Evolutionary conservation across 2,797 vertebrate species (phyloP).

Genomic region (Lindbergichthys nudifrons): DNA sequence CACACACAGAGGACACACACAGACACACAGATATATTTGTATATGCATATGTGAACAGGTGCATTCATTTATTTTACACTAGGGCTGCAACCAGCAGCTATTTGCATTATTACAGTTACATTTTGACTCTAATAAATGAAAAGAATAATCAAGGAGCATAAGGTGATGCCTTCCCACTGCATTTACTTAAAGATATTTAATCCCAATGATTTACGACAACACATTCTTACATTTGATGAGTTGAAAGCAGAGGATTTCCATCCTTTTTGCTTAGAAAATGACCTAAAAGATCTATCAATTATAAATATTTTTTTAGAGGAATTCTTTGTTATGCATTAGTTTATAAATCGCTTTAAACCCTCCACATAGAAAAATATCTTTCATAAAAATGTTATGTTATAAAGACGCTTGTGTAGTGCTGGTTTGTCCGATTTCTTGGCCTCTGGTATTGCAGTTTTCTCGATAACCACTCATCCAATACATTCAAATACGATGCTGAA

Average conservation of each 20-base stretch:
- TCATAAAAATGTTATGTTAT: not conserved
- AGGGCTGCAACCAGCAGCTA: not conserved
- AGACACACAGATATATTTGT: not conserved
- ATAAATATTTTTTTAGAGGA: not conserved
- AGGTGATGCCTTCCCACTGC: not conserved
- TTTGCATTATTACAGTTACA: not conserved
- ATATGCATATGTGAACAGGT: not conserved
- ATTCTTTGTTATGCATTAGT: not conserved
- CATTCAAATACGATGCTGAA: not conserved
- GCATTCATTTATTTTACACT: not conserved
- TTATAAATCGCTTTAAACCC: not conserved
- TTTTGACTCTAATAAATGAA: constrained; percentile 14
- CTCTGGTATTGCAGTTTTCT: not conserved
- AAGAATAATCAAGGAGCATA: not conserved
- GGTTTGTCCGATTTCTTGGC: not conserved
- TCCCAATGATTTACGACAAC: not conserved
- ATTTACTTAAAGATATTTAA: not conserved
- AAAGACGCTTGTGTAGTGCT: not conserved
- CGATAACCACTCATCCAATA: not conserved
- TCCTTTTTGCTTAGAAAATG: not conserved
- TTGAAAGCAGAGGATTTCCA: not conserved
- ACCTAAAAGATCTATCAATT: not conserved
- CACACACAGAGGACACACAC: constrained; percentile 45
- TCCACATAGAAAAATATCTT: not conserved
- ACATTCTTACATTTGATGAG: not conserved